Evolutionary conservation across 1,140 invertebrate genomes (phyloP), one percentile per base, ranked within the genome.

Genomic region (Agrilus planipennis): DNA sequence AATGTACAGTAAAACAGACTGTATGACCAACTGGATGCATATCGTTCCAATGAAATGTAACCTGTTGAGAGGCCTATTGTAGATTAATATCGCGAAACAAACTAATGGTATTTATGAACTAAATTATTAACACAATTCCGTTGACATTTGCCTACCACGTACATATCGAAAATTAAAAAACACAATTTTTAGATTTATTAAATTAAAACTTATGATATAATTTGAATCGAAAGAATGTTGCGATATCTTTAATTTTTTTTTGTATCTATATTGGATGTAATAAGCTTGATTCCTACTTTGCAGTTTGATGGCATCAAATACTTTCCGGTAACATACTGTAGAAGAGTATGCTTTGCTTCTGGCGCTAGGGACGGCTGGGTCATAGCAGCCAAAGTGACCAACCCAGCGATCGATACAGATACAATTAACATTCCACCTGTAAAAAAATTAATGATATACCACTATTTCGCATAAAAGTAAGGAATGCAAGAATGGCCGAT

Each of bases 291-390:
- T 17, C 23, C 28, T 35, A 57, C 55, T 53, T 79, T 80, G 61
- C 88, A 91, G 58, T 88, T 89, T 37, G 82, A 78, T 15, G 89
- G 84, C 34, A 88, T 71, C 21, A 91, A 70, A 68, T 91, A 91
- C 61, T 89, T 89, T 28, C 88, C 88, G 21, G 87, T 90, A 34
- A 93, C 85, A 62, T 89, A 90, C 56, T 90, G 86, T 38, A 92
- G 70, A 41, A 92, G 69, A 29, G 86, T 85, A 59, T 87, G 83
- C 59, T 89, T 88, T 20, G 85, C 84, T 66, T 88, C 82, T 2
- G 83, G 83, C 31, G 83, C 81, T 46, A 88, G 67, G 2, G 84
- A 82, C 10, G 84, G 83, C 61, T 87, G 84, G 46, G 84, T 87
- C 79, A 87, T 87, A 47, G 83, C 83, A 40, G 84, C 84, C 49